Percentiles rank a stretch among this genome's conserved stretches.
These are phyloP conservation scores for Heteromormyrus szaboi DNA, from an alignment of 2,797 vertebrate species.

Conservation along the genomic window DNA sequence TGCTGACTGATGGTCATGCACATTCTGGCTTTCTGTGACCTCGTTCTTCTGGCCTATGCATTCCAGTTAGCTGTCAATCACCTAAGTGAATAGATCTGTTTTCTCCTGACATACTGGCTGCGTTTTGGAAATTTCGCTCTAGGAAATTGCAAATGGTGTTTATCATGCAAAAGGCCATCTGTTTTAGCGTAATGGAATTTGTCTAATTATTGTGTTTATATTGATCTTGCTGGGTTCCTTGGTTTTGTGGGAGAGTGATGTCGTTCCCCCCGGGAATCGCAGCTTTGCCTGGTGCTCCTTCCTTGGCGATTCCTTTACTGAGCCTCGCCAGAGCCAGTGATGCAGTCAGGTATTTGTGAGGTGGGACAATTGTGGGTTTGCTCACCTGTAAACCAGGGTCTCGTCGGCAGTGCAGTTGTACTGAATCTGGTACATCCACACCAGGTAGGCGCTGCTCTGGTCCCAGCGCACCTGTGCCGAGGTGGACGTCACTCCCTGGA, in stretches of 20 bases:
- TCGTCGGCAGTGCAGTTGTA: constrained; percentile 88
- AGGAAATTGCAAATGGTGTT: neutral
- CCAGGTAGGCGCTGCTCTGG: constrained; percentile 61
- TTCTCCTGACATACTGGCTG: neutral
- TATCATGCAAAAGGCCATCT: neutral
- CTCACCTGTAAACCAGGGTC: constrained; percentile 84
- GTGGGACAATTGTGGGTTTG: neutral
- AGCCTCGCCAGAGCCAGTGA: neutral
- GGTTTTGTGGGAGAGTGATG: neutral
- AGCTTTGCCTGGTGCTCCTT: neutral
- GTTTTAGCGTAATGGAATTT: neutral
- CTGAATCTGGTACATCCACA: constrained; percentile 94
- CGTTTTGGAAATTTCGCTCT: neutral
- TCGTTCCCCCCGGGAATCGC: neutral
- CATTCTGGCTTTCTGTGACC: neutral
- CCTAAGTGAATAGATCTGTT: neutral
- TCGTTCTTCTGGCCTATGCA: neutral
- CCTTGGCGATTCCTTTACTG: neutral
- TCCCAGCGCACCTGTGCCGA: constrained; percentile 81
- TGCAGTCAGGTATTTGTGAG: neutral
- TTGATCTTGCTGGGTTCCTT: neutral
- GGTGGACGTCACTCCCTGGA: constrained; percentile 76
- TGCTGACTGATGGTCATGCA: neutral
- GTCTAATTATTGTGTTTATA: constrained; percentile 13
- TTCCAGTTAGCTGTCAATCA: neutral